Conservation (phyloP, 2,113 vertebrate genomes). For the Pipra filicauda region DNA sequence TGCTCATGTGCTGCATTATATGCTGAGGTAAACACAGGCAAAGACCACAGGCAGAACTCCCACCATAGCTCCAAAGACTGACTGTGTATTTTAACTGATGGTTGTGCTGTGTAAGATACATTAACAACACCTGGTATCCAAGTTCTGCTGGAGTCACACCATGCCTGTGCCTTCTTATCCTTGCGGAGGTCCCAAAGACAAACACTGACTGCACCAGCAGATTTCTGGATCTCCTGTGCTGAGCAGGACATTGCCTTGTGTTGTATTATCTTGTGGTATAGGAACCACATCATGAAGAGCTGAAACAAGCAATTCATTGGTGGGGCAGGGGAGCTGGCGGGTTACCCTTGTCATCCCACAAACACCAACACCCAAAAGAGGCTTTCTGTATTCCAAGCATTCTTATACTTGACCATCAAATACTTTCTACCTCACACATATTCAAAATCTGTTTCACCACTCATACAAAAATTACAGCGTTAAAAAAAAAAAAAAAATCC, state of each 20-base stretch:
- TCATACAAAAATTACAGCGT: neutral
- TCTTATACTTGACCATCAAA: neutral
- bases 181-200: neutral
- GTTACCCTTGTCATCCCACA: neutral
- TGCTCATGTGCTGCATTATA: neutral
- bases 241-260: neutral
- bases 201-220: neutral
- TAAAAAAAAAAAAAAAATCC: neutral
- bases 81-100: neutral
- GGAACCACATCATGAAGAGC: neutral
- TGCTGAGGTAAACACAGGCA: neutral
- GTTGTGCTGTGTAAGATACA: neutral
- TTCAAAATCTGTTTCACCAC: neutral
- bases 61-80: neutral
- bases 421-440: neutral
- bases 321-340: rapidly evolving
- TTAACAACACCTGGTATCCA: neutral
- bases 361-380: neutral
- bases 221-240: neutral
- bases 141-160: neutral
- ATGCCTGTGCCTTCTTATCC: neutral
- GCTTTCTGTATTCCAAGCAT: rapidly evolving
- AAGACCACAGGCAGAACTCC: neutral
- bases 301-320: rapidly evolving
- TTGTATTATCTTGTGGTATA: neutral